Evolutionary conservation across 2,888 invertebrate genomes (phyloP).

Genomic region (Cephonodes hylas): DNA sequence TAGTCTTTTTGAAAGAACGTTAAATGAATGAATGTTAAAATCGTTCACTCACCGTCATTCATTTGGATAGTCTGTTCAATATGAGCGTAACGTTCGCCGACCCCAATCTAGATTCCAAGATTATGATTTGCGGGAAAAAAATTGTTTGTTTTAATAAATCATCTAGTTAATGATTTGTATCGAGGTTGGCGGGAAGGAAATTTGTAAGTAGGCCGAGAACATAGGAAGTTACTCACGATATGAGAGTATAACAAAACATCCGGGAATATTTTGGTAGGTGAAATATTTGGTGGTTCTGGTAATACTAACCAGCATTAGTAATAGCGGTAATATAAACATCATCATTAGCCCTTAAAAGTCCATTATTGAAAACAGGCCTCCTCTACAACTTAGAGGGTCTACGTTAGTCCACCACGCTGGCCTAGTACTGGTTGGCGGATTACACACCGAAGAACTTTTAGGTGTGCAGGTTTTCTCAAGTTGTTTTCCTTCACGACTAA

Average conservation of each 20-base stretch:
- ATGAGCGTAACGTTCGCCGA: not conserved
- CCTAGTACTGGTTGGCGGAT: too few relatives aligned
- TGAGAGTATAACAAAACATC: not conserved
- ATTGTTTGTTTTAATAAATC: conserved; percentile 1
- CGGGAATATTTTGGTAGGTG: not conserved
- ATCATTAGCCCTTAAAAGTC: too few relatives aligned
- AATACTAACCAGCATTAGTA: too few relatives aligned
- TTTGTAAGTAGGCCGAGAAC: not conserved
- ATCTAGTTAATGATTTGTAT: not conserved
- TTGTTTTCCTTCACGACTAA: too few relatives aligned
- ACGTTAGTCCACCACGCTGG: too few relatives aligned
- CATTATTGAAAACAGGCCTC: too few relatives aligned
- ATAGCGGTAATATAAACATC: too few relatives aligned
- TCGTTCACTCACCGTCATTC: not conserved
- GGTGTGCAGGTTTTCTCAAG: too few relatives aligned
- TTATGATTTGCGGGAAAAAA: not conserved
- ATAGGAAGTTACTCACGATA: not conserved
- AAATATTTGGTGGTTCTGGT: not conserved
- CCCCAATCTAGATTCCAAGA: not conserved
- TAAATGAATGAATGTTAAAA: not conserved
- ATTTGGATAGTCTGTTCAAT: not conserved
- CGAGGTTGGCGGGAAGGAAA: conserved; percentile 4
- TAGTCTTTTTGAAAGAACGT: too few relatives aligned
- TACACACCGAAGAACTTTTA: too few relatives aligned
- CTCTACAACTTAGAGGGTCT: too few relatives aligned